Percentiles rank a stretch among this genome's conserved stretches.
These are phyloP conservation scores for Mimas tiliae DNA, from an alignment of 2,888 invertebrate species.

Conservation along the genomic window DNA sequence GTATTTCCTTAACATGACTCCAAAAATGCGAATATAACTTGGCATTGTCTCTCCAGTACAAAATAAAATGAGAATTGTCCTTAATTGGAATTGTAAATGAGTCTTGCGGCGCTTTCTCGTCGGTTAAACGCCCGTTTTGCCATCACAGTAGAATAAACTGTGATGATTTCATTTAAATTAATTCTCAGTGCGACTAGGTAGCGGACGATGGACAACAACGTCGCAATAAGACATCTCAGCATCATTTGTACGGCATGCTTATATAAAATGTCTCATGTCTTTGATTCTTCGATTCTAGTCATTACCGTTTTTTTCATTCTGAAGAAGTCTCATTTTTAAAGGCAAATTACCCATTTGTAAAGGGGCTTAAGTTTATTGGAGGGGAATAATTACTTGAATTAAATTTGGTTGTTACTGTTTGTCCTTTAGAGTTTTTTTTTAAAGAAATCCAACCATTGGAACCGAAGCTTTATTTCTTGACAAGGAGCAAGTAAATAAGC, in stretches of 20 bases:
- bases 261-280: constrained; percentile 50
- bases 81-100: constrained; percentile 84
- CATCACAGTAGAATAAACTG: constrained; percentile 80
- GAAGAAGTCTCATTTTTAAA: constrained; percentile 47
- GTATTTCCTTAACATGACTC: too few species aligned
- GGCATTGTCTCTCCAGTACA: constrained; percentile 71
- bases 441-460: neutral
- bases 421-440: constrained; percentile 27
- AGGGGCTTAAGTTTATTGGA: constrained; percentile 40
- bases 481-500: neutral
- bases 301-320: constrained; percentile 45
- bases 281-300: constrained; percentile 46
- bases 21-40: too few species aligned
- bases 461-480: neutral
- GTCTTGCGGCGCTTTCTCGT: constrained; percentile 79
- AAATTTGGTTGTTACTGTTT: constrained; percentile 32
- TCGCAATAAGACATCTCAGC: constrained; percentile 63
- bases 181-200: constrained; percentile 62
- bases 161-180: constrained; percentile 82
- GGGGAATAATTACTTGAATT: constrained; percentile 44
- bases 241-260: constrained; percentile 56
- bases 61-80: constrained; percentile 81
- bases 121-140: constrained; percentile 72
- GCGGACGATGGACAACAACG: constrained; percentile 55
- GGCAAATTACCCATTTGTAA: constrained; percentile 51